Base-by-base conservation (phyloP, 2,888 invertebrate genomes). In the Drosophila aldrichi region DNA sequence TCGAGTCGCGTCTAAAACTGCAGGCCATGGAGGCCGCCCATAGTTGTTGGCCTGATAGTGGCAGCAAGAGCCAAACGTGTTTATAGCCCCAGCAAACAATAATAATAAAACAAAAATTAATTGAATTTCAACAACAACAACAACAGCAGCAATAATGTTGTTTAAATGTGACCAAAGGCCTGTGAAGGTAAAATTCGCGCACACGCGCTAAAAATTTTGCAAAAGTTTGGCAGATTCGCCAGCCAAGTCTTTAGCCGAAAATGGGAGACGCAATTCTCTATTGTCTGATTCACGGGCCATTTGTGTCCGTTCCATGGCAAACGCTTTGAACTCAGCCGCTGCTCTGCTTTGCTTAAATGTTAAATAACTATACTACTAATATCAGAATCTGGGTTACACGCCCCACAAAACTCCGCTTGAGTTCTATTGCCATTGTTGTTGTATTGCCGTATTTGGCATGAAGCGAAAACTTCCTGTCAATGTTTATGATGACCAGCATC, bases 21-120 rank as follows among this genome's bases (percentile, higher is more conserved):
- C 87, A 86, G 77, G 84, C 89, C 89, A 71, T 85, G 81, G 87
- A 81, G 87, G 80, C 76, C 78, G 86, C 70, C 79, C 63, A 76
- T 57, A 79, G 56, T 25, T 49, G 77, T 75, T 86, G 78, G 79
- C 72, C 70, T 65, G 49, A 55, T 61, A 75, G 67, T 66, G 61
- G 56, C 71, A 61, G 69, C 64, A 49, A 72, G 58, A 66, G 68
- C 25, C 57, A 85, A 84, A 84, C 87, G 81, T 84, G 89, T 88
- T 84, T 84, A 86, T 83, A 70, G 88, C 81, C 86, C 68, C 73
- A 63, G 79, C 70, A 69, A 70, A 64, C 70, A 74, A 84, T 64
- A 77, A 59, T 51, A 60, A 58, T 61, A 65, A 58, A 70, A 64
- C 2, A 78, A 78, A 65, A 78, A 67, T 74, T 75, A 80, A 89